Conservation (phyloP, 2,888 invertebrate genomes). For the Atherix ibis region DNA sequence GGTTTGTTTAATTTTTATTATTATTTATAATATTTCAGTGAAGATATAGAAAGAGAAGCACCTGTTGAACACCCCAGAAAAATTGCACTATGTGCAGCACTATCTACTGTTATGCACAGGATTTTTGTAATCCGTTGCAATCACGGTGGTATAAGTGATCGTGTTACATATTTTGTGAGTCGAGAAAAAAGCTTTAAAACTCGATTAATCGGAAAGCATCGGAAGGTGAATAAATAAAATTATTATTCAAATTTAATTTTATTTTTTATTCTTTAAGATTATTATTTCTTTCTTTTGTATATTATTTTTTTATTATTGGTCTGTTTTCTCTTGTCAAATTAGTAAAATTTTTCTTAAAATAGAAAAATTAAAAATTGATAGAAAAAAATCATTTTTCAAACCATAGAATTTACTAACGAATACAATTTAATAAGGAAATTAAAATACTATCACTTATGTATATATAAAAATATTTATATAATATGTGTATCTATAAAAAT, state of each 20-base stretch:
- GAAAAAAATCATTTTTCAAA: too few relatives aligned
- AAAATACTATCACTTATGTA: too few relatives aligned
- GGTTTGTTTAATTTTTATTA: background rate
- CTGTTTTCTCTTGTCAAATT: too few relatives aligned
- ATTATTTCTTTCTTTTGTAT: constrained; percentile 4
- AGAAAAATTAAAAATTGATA: too few relatives aligned
- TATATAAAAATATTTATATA: too few relatives aligned
- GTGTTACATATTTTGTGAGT: constrained; percentile 69
- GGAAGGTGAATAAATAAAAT: constrained; percentile 36
- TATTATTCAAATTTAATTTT: too few relatives aligned
- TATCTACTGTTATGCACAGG: constrained; percentile 66
- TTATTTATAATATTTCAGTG: constrained; percentile 31
- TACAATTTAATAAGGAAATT: too few relatives aligned
- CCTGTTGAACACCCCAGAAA: constrained; percentile 47
- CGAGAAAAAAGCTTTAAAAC: constrained; percentile 65
- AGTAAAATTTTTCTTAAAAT: too few relatives aligned
- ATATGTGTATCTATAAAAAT: too few relatives aligned
- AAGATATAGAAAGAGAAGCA: constrained; percentile 45
- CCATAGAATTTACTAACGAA: too few relatives aligned
- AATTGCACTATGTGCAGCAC: constrained; percentile 48
- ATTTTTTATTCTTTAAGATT: constrained; percentile 2
- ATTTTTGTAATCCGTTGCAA: constrained; percentile 51
- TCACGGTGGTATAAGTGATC: constrained; percentile 44
- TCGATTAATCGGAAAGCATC: constrained; percentile 49
- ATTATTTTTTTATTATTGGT: background rate